Evolutionary conservation across 2,797 vertebrate genomes (phyloP), one percentile per base, ranked within the genome.

Genomic region (Hylomyscus alleni): DNA sequence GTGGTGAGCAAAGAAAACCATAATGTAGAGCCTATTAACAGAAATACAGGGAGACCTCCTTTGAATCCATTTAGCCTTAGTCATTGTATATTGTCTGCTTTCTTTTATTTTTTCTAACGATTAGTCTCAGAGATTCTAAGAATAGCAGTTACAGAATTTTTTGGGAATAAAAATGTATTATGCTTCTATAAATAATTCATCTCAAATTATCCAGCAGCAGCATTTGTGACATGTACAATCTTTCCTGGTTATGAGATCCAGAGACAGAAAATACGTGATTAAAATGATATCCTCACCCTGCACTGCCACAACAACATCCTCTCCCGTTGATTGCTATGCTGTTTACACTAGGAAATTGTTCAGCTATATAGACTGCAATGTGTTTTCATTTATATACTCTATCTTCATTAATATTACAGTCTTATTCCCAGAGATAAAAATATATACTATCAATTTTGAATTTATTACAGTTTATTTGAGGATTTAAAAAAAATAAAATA

Each of bases 131-230:
- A 88, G 1, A 58, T 96, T 62, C 67, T 90, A 96, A 96, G 86
- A 97, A 96, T 76, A 97, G 89, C 44, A 90, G 22, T 78, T 87
- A 87, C 31, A 96, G 2, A 72, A 91, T 91, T 95, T 97, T 96
- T 83, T 93, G 58, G 37, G 78, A 94, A 89, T 96, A 94, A 87
- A 92, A 92, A 60, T 86, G 62, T 89, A 77, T 37, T 26, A 89
- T 7, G 88, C 12, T 95, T 56, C 94, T 84, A 75, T 94, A 98
- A 97, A 90, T 96, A 97, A 95, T 85, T 22, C 26, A 91, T 97
- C 97, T 98, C 37, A 96, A 95, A 97, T 97, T 97, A 95, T 96
- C 58, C 93, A 94, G 50, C 37, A 83, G 77, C 50, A 95, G 52
- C 44, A 95, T 91, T 47, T 26, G 60, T 97, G 90, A 89, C 67